A percentile compares a stretch with the other conserved stretches of the same genome.
Evolutionary conservation across 1,140 invertebrate species (phyloP).

Genomic region (Drosophila asahinai): DNA sequence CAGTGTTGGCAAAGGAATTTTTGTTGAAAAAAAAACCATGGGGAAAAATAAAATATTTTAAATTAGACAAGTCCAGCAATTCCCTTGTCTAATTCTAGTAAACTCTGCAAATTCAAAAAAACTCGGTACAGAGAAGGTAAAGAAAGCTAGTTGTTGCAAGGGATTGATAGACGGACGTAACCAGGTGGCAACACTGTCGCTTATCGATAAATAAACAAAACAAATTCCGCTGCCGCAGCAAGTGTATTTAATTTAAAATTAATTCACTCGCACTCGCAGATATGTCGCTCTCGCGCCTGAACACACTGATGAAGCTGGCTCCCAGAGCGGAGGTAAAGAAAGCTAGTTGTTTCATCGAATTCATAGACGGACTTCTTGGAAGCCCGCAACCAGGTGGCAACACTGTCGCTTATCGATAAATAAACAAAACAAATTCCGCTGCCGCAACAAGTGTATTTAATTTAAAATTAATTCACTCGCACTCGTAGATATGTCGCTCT

Average conservation of each 20-base stretch:
- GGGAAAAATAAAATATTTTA: background rate
- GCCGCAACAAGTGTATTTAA: conserved; percentile 33
- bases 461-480: conserved; percentile 8
- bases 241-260: conserved; percentile 30
- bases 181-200: conserved; percentile 2
- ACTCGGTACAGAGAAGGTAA: too few species aligned
- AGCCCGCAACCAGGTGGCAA: background rate
- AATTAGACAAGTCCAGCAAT: background rate
- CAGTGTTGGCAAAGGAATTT: background rate
- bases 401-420: conserved; percentile 1
- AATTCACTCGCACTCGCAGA: background rate
- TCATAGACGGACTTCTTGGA: too few species aligned
- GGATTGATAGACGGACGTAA: too few species aligned
- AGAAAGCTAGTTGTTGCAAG: too few species aligned
- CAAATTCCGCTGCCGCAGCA: conserved; percentile 17
- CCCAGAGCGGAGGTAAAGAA: too few species aligned
- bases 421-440: conserved; percentile 9
- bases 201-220: conserved; percentile 15
- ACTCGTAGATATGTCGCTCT: conserved; percentile 21
- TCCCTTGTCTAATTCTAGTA: background rate
- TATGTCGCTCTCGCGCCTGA: too few species aligned
- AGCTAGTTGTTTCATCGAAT: too few species aligned
- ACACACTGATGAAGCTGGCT: too few species aligned
- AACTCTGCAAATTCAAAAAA: background rate
- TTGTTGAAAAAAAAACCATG: too few species aligned